Evolutionary conservation across 2,113 vertebrate genomes (phyloP), one percentile per base, ranked within the genome.

Genomic region (Progne subis): DNA sequence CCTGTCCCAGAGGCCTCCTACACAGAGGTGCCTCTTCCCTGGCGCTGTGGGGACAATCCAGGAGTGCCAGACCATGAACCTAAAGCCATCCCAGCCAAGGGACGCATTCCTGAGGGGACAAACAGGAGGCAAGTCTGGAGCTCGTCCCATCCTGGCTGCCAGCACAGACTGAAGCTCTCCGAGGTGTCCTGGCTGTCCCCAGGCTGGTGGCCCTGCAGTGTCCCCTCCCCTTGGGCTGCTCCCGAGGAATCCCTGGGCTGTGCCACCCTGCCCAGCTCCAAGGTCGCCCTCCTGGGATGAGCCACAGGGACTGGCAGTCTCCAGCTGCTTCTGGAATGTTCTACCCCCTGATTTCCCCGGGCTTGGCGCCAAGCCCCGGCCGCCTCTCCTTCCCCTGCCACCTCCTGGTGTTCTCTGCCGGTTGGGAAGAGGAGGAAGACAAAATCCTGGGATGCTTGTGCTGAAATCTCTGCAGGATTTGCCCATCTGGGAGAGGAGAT

Each of bases 11-110:
- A n/a, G 69, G 43, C 11, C 72, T 7, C 2, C 18, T 1, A 4
- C 37, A 1, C 0, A 0, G 0, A 3, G 49, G 47, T 28, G 13
- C 5, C 34, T 16, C 32, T 19, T 50, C 56, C 18, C 25, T 61
- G 59, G 37, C 11, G 12, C 2, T 6, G 21, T 23, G 68, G 76
- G 29, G 15, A 5, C 14, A 41, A 24, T 8, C 46, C 78, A 82
- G 53, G 60, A 14, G 78, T 53, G 60, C 60, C 77, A 59, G 37
- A 26, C 9, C 60, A 29, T 10, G 61, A n/a, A 4, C 28, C 39
- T 6, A 29, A 46, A 46, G 52, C 52, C 77, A 67, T 17, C 44
- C 60, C 69, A 60, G 60, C 46, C 28, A 13, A 32, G 53, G 52
- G 12, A 60, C 44, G 39, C 67, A 21, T 59, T 52, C 77, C 32